Evolutionary conservation across 2,888 invertebrate genomes (phyloP), one percentile per base, ranked within the genome.

Genomic region (Trypoxylon attenuatum): DNA sequence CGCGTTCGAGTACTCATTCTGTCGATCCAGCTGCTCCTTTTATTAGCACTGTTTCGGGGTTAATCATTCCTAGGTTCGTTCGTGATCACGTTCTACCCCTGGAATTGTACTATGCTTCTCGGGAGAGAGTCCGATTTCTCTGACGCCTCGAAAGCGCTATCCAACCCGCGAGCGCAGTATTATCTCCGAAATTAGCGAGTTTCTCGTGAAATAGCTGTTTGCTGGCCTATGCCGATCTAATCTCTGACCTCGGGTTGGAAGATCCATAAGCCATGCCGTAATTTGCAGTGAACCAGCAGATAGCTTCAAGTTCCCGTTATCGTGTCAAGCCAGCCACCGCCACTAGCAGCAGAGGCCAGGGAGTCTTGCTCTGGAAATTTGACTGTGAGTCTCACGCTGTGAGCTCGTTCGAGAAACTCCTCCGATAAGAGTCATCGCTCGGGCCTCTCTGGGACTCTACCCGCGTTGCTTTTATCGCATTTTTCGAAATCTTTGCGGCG

Each of bases 111-210:
- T n/a, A n/a, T n/a, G n/a, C n/a, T n/a, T n/a, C n/a, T n/a, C n/a
- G n/a, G n/a, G n/a, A n/a, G n/a, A n/a, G n/a, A n/a, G n/a, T n/a
- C n/a, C n/a, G n/a, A n/a, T n/a, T n/a, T n/a, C n/a, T 54, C 29
- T 18, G 29, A 33, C 45, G 27, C 43, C 56, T 53, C 64, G 59
- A 54, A 47, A 42, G 16, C 42, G 21, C 23, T 39, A 43, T 23
- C 39, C n/a, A n/a, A n/a, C n/a, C n/a, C n/a, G n/a, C n/a, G 63
- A 38, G 58, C 50, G 59, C 51, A 46, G 68, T 59, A 64, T 69
- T 68, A 64, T 56, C 58, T 41, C 42, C 53, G 51, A 71, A 73
- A 73, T 71, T 71, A 71, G 60, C 52, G 59, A 73, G 57, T 70
- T 71, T 52, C 56, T 51, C 41, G 43, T 54, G 55, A 41, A 72